phyloP scores from a whole-genome alignment of 1,140 invertebrate species.

The Tyrophagus putrescentiae region DNA sequence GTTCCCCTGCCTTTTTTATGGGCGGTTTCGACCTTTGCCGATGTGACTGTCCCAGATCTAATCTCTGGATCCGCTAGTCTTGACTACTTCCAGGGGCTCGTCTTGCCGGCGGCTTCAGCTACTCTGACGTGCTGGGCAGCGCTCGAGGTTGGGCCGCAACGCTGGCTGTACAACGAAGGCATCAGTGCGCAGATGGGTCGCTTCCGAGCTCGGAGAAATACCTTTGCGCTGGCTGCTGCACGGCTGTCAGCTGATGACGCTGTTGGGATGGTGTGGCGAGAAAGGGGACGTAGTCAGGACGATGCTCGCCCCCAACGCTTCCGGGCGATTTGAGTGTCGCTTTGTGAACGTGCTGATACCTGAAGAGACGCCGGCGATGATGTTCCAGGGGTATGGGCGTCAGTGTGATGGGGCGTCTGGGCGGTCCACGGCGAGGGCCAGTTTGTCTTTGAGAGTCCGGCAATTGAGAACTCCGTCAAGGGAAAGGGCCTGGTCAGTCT shows the following conservation, averaged over 20 bases:
- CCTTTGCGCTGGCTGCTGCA: conserved; percentile 90
- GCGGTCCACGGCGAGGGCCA: conserved; percentile 89
- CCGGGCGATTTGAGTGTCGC: conserved; percentile 76
- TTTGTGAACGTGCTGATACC: conserved; percentile 68
- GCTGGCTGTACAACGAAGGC: conserved; percentile 50
- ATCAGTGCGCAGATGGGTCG: conserved; percentile 52
- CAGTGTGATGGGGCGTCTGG: conserved; percentile 76
- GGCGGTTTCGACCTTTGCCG: conserved; percentile 80
- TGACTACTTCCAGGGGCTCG: conserved; percentile 65
- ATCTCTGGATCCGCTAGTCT: conserved; percentile 46
- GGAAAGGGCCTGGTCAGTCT: conserved; percentile 51
- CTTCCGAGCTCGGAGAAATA: conserved; percentile 58
- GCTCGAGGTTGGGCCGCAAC: conserved; percentile 91
- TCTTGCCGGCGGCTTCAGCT: conserved; percentile 95
- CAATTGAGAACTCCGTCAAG: conserved; percentile 43
- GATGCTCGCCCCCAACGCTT: conserved; percentile 66
- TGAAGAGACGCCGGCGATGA: conserved; percentile 51
- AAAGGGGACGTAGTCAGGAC: too few relatives aligned
- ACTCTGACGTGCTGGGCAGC: conserved; percentile 89
- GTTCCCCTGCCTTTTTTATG: conserved; percentile 78
- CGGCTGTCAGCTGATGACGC: conserved; percentile 85
- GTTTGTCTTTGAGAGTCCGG: conserved; percentile 40
- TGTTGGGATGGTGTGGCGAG: conserved; percentile 41
- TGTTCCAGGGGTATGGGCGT: conserved; percentile 73
- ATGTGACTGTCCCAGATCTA: conserved; percentile 79